Percentiles rank a stretch among this genome's conserved stretches.
Evolutionary conservation across 1,140 invertebrate species (phyloP).

Genomic region (Lepidostoma basale): DNA sequence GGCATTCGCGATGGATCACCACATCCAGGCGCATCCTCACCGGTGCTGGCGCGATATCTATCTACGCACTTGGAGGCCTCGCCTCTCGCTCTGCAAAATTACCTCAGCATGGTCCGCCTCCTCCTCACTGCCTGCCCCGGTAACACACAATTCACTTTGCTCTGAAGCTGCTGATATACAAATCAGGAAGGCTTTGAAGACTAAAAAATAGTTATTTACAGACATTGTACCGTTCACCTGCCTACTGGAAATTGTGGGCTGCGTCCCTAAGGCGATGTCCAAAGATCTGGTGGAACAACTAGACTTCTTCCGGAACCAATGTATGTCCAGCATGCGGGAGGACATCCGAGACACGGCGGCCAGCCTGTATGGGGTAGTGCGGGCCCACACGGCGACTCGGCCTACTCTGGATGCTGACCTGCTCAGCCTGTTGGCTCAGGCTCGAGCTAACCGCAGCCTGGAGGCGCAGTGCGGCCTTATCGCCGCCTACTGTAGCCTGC

Average conservation of each 20-base stretch:
- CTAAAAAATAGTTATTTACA: slow-evolving; percentile 48
- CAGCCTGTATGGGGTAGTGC: slow-evolving; percentile 72
- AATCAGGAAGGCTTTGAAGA: neutral
- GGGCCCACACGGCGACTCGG: slow-evolving; percentile 58
- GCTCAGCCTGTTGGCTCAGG: slow-evolving; percentile 60
- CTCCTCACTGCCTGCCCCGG: slow-evolving; percentile 67
- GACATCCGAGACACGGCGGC: slow-evolving; percentile 74
- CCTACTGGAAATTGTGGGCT: slow-evolving; percentile 76
- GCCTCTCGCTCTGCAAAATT: slow-evolving; percentile 63
- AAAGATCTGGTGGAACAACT: slow-evolving; percentile 64
- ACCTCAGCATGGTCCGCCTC: slow-evolving; percentile 69
- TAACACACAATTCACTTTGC: slow-evolving; percentile 43
- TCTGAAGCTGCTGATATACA: neutral
- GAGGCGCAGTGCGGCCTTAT: slow-evolving; percentile 78
- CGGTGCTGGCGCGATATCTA: slow-evolving; percentile 66
- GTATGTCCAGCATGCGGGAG: slow-evolving; percentile 71
- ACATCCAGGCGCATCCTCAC: slow-evolving; percentile 69
- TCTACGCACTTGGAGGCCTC: slow-evolving; percentile 55
- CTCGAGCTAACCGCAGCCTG: slow-evolving; percentile 63
- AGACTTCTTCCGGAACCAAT: slow-evolving; percentile 68
- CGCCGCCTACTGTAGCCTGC: slow-evolving; percentile 68
- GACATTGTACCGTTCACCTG: slow-evolving; percentile 70
- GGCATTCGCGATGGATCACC: slow-evolving; percentile 54
- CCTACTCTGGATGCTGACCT: slow-evolving; percentile 64
- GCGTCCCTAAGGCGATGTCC: slow-evolving; percentile 66